Conservation (phyloP, 2,113 vertebrate species). For the Tylochromis polylepis region DNA sequence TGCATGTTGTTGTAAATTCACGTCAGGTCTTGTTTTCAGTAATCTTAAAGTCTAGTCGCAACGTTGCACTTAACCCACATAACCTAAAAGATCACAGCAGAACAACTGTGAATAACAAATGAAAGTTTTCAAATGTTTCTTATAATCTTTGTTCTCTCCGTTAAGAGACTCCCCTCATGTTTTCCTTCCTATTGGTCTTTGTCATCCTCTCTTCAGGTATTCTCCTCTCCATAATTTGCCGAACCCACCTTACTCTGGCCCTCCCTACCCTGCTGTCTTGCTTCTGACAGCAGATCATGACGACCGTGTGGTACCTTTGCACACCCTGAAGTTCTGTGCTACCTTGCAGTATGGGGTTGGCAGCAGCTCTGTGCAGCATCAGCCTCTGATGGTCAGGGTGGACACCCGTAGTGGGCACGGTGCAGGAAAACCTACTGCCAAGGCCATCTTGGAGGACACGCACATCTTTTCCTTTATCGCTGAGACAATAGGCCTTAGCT, state of each 20-base stretch:
- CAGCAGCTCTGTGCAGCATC: conserved; percentile 41
- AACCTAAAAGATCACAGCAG: not conserved
- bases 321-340: conserved; percentile 75
- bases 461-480: conserved; percentile 72
- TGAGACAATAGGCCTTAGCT: conserved; percentile 67
- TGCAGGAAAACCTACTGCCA: conserved; percentile 73
- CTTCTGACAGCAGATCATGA: conserved; percentile 76
- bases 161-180: not conserved
- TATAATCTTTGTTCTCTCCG: not conserved
- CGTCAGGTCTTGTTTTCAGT: not conserved
- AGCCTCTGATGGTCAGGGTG: conserved; percentile 71
- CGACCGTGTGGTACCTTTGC: conserved; percentile 75
- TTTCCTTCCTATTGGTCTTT: not conserved
- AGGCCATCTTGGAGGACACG: conserved; percentile 74
- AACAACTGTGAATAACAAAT: not conserved
- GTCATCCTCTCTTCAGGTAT: conserved; percentile 53
- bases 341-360: conserved; percentile 66
- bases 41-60: not conserved
- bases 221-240: conserved; percentile 76
- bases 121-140: not conserved
- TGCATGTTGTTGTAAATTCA: not conserved
- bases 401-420: conserved; percentile 76
- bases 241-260: conserved; percentile 5
- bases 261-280: conserved; percentile 65
- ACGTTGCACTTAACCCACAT: not conserved